Evolutionary conservation across 2,888 invertebrate species (phyloP), one percentile per base, ranked within the genome.

Genomic region (Eledone cirrhosa): DNA sequence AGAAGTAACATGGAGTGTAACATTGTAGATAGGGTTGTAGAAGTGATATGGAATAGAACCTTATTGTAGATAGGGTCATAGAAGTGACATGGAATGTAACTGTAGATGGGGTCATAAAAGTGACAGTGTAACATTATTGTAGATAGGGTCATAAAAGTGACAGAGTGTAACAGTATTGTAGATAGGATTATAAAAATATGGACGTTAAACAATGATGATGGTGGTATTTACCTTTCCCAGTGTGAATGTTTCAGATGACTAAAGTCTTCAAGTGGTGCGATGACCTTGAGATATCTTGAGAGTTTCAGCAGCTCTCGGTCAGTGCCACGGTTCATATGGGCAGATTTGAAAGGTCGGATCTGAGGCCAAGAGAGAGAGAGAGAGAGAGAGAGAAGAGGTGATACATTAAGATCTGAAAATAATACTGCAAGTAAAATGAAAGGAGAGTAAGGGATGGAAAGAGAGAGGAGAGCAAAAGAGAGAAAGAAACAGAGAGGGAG

Each of bases 321-420:
- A 78, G 93, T 94, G 78, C 93, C 93, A 76, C 98, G 93, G 90
- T 96, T 97, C 0, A 95, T 91, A 88, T 98, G 97, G 0, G 98
- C 98, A 88, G 97, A 95, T 8, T 95, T 93, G 90, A 97, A 98
- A 0, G 98, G 95, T 87, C 95, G 93, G 86, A 98, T 98, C 91
- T 91, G 84, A 75, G 82, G 83, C 13, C 47, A 76, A 78, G 77
- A 80, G 31, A 41, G 4, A 72, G n/a, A n/a, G n/a, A 29, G 5
- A 19, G 19, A 53, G 53, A 53, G n/a, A 53, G 2, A 77, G 11
- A 41, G 29, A 2, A 11, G 22, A 13, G 72, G 31, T 27, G 2
- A n/a, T 65, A 65, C 16, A 65, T 27, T 27, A n/a, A 65, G 14
- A 65, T n/a, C n/a, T 7, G 2, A 65, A 65, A 7, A 22, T 8